Conservation (phyloP, 2,888 invertebrate species). For the Sarcophaga carnaria region DNA sequence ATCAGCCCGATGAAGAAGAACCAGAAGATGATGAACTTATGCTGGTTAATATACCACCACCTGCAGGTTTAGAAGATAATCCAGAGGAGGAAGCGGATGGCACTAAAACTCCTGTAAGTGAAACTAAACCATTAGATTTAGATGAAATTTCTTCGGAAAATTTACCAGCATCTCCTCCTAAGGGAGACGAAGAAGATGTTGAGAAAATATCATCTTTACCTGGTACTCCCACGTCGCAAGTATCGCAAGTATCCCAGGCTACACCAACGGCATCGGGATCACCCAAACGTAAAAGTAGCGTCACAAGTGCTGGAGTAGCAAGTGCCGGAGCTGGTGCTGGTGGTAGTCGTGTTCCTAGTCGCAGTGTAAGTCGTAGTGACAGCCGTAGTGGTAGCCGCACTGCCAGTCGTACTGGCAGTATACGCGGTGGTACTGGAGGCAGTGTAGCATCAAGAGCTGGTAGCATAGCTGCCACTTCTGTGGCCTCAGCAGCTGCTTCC, state of each 20-base stretch:
- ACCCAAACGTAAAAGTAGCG: constrained; percentile 68
- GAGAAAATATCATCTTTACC: constrained; percentile 50
- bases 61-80: constrained; percentile 73
- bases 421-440: constrained; percentile 71
- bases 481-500: constrained; percentile 70
- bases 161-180: constrained; percentile 55
- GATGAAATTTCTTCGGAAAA: constrained; percentile 69
- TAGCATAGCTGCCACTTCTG: constrained; percentile 74
- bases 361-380: constrained; percentile 73
- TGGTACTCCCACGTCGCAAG: constrained; percentile 75
- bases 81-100: constrained; percentile 65
- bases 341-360: constrained; percentile 75
- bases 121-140: constrained; percentile 69
- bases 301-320: constrained; percentile 72
- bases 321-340: constrained; percentile 70
- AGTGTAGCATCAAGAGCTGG: constrained; percentile 75
- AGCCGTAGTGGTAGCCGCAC: constrained; percentile 72
- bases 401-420: constrained; percentile 73
- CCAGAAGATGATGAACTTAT: constrained; percentile 73
- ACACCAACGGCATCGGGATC: constrained; percentile 71
- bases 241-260: constrained; percentile 71
- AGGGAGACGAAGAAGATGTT: constrained; percentile 57
- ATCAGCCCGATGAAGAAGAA: constrained; percentile 76
- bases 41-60: constrained; percentile 76
- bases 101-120: constrained; percentile 66